These are phyloP conservation scores for Tonatia bakeri DNA, from an alignment of 2,113 vertebrate genomes.

Conservation along the genomic window DNA sequence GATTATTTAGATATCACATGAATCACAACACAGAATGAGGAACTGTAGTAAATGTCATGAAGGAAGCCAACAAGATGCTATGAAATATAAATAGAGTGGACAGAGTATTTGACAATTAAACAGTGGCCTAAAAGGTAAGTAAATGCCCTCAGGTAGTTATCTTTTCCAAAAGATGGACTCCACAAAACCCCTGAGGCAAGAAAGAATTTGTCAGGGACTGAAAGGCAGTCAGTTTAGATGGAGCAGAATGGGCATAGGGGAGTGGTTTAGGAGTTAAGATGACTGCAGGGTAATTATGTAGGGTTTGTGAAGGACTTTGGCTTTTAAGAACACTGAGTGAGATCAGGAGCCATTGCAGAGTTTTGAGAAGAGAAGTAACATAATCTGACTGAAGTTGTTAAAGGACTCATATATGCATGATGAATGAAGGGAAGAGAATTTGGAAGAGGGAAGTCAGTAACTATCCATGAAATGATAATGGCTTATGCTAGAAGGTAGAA, in stretches of 20 bases:
- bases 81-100: neutral
- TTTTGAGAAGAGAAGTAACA: neutral
- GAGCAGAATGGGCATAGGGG: neutral
- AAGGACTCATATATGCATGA: neutral
- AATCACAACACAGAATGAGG: neutral
- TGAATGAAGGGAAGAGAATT: neutral
- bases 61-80: neutral
- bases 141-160: neutral
- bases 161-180: neutral
- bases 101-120: neutral
- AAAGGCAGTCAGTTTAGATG: neutral
- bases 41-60: neutral
- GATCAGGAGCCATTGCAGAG: neutral
- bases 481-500: neutral
- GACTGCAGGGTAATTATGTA: neutral
- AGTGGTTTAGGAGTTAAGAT: neutral
- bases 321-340: slow-evolving; percentile 6
- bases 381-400: neutral
- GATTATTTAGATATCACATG: neutral
- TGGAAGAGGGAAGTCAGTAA: neutral
- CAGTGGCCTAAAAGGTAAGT: neutral
- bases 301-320: neutral
- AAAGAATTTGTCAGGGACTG: neutral
- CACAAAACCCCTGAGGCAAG: neutral
- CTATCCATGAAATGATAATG: neutral